Base-by-base conservation (phyloP, 1,140 invertebrate species). In the Carcinoscorpius rotundicauda region DNA sequence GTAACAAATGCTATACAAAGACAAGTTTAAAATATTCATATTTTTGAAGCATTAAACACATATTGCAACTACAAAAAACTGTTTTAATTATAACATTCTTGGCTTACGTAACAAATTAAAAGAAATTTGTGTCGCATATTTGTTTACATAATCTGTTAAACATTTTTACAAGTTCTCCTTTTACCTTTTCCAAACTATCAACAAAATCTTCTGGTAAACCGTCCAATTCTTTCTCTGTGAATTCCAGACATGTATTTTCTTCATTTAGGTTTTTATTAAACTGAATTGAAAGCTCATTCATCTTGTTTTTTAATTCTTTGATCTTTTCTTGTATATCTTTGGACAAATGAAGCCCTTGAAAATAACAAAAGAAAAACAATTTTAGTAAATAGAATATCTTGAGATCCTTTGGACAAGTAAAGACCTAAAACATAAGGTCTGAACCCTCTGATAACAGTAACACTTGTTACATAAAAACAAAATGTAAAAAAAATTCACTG, bases 261-360 rank as follows among this genome's bases (percentile, higher is more conserved):
- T 82, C 80, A 70, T 79, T 81, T 4, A 79, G 71, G 69, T 82
- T 81, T 69, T 77, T 77, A 58, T 72, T 74, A 71, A 81, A 82
- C 63, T 80, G 76, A n/a, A 82, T 79, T 11, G 71, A 72, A 48
- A 81, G 68, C 60, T 81, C 78, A 70, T 76, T 78, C 67, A 82
- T 78, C 53, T 75, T 73, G 61, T 79, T 80, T 65, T 81, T 80
- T 48, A 81, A 75, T 49, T 68, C 71, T 67, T 80, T 81, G 4
- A 82, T 76, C 63, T 75, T 70, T 6, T 78, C 73, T 60, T 78
- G 78, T 4, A 73, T 73, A 29, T 77, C 75, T 64, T 78, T 75
- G 4, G 75, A 69, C 55, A 81, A 69, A 71, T 82, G 79, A 4
- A 82, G 70, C 29, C 80, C 80, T 81, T 51, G 3, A 29, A 4